Conservation (phyloP, 2,113 vertebrate species). For the Ptilorrhoa leucosticta region DNA sequence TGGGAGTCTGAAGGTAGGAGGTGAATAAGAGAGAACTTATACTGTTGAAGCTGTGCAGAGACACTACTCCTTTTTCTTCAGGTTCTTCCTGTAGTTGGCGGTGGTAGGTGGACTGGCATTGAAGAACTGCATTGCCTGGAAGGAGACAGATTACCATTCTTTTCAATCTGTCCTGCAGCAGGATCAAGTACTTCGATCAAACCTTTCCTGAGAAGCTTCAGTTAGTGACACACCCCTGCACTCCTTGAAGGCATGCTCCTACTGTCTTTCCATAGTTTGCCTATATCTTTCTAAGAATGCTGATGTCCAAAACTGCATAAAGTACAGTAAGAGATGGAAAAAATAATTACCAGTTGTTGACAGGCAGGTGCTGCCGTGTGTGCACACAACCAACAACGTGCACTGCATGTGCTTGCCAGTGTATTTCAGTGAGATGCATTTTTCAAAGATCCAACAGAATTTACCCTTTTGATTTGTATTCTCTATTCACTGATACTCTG, state of each 20-base stretch:
- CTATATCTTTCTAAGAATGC: background rate
- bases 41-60: background rate
- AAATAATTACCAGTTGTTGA: background rate
- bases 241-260: background rate
- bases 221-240: background rate
- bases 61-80: background rate
- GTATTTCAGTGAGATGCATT: background rate
- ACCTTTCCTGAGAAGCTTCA: background rate
- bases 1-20: background rate
- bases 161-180: background rate
- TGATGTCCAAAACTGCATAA: background rate
- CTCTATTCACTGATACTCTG: background rate
- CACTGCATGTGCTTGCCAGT: background rate
- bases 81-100: background rate
- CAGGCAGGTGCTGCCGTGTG: accelerated
- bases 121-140: background rate
- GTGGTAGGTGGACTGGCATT: background rate
- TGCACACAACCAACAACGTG: background rate
- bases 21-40: background rate
- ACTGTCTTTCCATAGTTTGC: background rate
- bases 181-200: background rate
- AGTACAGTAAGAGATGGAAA: background rate
- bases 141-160: background rate
- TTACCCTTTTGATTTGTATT: background rate
- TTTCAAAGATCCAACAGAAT: background rate